Evolutionary conservation across 2,113 vertebrate genomes (phyloP).

Genomic region (Antidorcas marsupialis): DNA sequence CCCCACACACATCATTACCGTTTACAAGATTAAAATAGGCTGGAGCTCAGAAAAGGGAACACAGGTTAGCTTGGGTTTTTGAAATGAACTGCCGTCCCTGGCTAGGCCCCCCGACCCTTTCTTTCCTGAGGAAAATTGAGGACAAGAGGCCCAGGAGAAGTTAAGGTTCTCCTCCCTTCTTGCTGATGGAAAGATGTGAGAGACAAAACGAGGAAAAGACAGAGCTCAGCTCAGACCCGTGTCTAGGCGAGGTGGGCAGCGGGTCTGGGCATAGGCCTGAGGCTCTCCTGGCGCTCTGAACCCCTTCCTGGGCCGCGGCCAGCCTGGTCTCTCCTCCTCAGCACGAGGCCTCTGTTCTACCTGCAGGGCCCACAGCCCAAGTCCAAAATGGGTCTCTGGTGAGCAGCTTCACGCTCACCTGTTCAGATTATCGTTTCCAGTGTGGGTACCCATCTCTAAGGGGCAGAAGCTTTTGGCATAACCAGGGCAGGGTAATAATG

Average conservation of each 20-base stretch:
- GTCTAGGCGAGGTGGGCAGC: no score
- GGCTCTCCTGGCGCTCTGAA: accelerated
- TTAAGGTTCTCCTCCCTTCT: not conserved
- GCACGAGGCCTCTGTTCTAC: not conserved
- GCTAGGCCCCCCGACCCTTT: not conserved
- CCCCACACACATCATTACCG: slow-evolving; percentile 40
- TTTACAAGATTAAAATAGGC: slow-evolving; percentile 64
- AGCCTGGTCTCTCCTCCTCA: not conserved
- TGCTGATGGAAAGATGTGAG: not conserved
- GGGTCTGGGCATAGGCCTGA: not conserved
- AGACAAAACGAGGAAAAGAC: not conserved
- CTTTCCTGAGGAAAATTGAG: not conserved
- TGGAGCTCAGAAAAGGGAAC: not conserved
- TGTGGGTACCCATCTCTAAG: not conserved
- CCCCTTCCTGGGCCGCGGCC: accelerated
- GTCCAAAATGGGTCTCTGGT: not conserved
- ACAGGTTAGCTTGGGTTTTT: not conserved
- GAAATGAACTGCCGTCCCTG: slow-evolving; percentile 8
- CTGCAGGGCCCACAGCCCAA: not conserved
- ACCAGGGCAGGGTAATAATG: not conserved
- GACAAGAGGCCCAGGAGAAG: not conserved
- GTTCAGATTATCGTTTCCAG: not conserved
- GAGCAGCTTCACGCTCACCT: not conserved
- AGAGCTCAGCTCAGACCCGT: accelerated
- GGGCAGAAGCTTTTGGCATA: not conserved